Evolutionary conservation across 1,140 invertebrate genomes (phyloP), one percentile per base, ranked within the genome.

Genomic region (Drosophila navojoa): DNA sequence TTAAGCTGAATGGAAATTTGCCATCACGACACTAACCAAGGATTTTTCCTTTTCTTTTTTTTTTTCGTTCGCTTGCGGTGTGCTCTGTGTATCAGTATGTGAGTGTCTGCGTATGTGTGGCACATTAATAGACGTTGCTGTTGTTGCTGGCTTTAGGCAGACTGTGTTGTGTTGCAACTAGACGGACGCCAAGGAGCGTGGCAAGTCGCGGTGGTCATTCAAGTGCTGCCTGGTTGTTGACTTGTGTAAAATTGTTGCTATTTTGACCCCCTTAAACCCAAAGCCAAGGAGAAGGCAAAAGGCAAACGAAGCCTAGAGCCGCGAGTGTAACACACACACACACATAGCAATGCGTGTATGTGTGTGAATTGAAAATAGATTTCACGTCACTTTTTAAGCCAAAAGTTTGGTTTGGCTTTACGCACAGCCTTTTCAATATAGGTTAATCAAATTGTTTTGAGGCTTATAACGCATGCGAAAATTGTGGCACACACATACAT

Each of bases 11-110:
- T 72, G 49, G 63, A 72, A 60, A 60, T 57, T 73, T 52, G 71
- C 60, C 81, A 76, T 66, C 82, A 87, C 90, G 81, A 87, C 90
- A 90, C 89, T 90, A 90, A 76, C 77, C 90, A 91, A 91, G 90
- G 90, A 91, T 91, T 90, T 90, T 45, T 45, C 16, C 42, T 45
- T 45, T 45, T 45, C 16, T 15, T 45, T 45, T 16, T 45, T 19
- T 15, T 45, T 45, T 11, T 76, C 16, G 6, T 16, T 47, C 25
- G 13, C 29, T 64, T 53, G 27, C 40, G 54, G 44, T 45, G 15
- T 45, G 42, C 15, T 45, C n/a, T 15, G n/a, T 44, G 42, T 15
- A 42, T 45, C n/a, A 15, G 42, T 44, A 13, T 15, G 13, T 52
- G 58, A 62, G 57, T 49, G 49, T 64, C 4, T n/a, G 13, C 3